Percentiles rank a stretch among this genome's conserved stretches.
phyloP scores from a whole-genome alignment of 1,140 invertebrate species.

The Acyrthosiphon pisum region DNA sequence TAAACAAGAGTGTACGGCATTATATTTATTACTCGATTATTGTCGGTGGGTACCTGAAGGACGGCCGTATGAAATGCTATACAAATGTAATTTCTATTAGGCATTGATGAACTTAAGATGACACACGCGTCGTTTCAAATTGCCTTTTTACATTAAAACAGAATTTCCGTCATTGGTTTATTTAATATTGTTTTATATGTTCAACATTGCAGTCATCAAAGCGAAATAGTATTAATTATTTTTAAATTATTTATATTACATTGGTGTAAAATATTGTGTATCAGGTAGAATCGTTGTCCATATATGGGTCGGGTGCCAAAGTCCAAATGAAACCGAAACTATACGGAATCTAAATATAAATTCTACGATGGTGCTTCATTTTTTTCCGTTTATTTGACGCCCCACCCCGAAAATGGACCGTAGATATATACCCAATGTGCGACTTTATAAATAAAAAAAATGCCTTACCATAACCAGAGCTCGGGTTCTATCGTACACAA shows the following conservation, averaged over 20 bases:
- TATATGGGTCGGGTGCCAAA: slow-evolving; percentile 45
- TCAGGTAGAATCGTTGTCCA: slow-evolving; percentile 49
- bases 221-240: neutral
- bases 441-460: slow-evolving; percentile 56
- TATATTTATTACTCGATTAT: neutral
- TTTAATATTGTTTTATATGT: neutral
- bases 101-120: neutral
- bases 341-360: slow-evolving; percentile 51
- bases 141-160: neutral
- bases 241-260: neutral
- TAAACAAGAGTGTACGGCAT: neutral
- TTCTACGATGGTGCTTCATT: neutral
- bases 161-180: neutral
- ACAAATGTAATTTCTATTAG: neutral
- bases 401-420: slow-evolving; percentile 19
- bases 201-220: neutral
- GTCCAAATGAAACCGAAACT: slow-evolving; percentile 54
- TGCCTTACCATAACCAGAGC: slow-evolving; percentile 53
- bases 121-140: neutral
- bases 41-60: neutral
- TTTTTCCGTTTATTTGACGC: neutral
- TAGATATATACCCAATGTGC: slow-evolving; percentile 32
- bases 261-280: neutral
- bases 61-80: neutral
- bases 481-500: slow-evolving; percentile 18